Percentiles rank a stretch among this genome's conserved stretches.
These are phyloP conservation scores for Drosophila mercatorum DNA, from an alignment of 2,888 invertebrate species.

Conservation along the genomic window DNA sequence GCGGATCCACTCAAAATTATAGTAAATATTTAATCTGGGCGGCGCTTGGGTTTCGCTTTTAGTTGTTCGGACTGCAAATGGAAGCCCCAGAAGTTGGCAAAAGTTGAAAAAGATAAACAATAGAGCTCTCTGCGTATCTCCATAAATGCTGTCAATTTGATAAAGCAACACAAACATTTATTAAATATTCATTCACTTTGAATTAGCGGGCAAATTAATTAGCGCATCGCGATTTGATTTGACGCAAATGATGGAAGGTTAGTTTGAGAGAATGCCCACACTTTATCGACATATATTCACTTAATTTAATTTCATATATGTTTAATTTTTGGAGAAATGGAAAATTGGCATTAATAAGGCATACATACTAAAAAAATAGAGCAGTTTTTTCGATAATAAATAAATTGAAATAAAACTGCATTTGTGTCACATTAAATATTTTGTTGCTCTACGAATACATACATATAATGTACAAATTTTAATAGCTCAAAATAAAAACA, in stretches of 20 bases:
- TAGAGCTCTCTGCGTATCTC: constrained; percentile 8
- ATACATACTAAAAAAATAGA: too few species aligned
- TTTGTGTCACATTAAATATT: too few species aligned
- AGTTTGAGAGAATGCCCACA: not conserved
- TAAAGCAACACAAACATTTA: constrained; percentile 29
- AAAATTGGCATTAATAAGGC: too few species aligned
- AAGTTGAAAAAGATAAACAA: constrained; percentile 29
- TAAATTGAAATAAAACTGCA: too few species aligned
- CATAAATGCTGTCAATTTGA: constrained; percentile 47
- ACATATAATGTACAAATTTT: too few species aligned
- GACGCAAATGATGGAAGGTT: constrained; percentile 24
- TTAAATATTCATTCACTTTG: constrained; percentile 38
- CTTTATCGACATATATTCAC: not conserved
- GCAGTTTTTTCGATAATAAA: too few species aligned
- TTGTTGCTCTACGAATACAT: too few species aligned
- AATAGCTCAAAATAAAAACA: too few species aligned
- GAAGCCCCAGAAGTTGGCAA: constrained; percentile 23
- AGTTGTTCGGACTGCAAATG: not conserved
- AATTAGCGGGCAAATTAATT: constrained; percentile 50
- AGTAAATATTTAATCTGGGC: constrained; percentile 22
- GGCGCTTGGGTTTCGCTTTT: not conserved
- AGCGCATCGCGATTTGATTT: constrained; percentile 19
- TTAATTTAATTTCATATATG: not conserved
- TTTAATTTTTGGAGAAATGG: too few species aligned
- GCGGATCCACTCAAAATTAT: constrained; percentile 3